These are phyloP conservation scores for Xiphorhynchus erythropygius DNA, from an alignment of 2,797 vertebrate genomes.

Conservation along the genomic window DNA sequence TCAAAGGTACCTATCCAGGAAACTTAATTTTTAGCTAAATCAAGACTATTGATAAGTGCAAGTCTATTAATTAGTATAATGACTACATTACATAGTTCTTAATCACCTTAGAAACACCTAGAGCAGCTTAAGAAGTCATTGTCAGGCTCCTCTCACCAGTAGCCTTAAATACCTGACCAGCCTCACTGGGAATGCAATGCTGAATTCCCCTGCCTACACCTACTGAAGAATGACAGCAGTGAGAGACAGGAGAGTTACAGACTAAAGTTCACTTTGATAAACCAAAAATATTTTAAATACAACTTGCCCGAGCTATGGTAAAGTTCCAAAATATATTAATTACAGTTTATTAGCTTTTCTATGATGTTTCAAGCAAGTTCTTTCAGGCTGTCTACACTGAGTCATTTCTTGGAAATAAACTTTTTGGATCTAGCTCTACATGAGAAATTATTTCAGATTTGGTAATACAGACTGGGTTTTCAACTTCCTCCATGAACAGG, in stretches of 20 bases:
- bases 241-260: background rate
- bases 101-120: background rate
- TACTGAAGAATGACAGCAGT: background rate
- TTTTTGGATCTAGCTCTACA: slow-evolving; percentile 5
- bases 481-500: background rate
- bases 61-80: background rate
- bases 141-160: background rate
- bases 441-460: slow-evolving; percentile 25
- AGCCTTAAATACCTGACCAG: background rate
- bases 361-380: background rate
- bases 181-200: background rate
- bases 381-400: slow-evolving; percentile 6
- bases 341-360: background rate
- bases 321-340: background rate
- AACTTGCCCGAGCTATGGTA: fast-evolving
- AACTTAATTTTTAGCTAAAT: background rate
- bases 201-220: background rate
- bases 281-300: background rate
- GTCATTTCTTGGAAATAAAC: slow-evolving; percentile 26
- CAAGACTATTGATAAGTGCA: background rate
- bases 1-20: background rate
- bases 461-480: background rate
- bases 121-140: background rate
- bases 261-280: background rate
- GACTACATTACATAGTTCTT: background rate